These are phyloP conservation scores for Schizopygopsis pylzovi DNA, from an alignment of 2,797 vertebrate species.

Conservation along the genomic window DNA sequence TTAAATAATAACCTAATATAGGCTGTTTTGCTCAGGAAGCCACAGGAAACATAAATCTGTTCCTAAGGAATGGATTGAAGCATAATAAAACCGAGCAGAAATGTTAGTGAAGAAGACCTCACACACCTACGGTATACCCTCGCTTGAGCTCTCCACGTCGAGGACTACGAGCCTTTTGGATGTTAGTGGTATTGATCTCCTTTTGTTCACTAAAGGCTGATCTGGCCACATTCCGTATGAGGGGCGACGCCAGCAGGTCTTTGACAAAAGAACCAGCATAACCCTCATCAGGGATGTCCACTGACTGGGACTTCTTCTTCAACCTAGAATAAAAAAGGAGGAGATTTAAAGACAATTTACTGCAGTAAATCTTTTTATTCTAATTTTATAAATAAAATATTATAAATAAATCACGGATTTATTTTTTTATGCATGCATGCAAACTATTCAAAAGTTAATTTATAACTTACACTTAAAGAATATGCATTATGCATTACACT, in stretches of 20 bases:
- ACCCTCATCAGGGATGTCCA: slow-evolving; percentile 81
- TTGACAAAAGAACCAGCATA: slow-evolving; percentile 74
- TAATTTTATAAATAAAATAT: not conserved
- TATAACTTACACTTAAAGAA: too few species aligned
- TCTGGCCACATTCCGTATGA: slow-evolving; percentile 63
- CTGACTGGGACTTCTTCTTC: slow-evolving; percentile 88
- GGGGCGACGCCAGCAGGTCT: slow-evolving; percentile 67
- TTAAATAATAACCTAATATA: not conserved
- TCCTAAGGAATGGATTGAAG: not conserved
- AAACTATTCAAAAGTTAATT: not conserved
- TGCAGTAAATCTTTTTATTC: not conserved
- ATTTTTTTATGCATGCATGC: not conserved
- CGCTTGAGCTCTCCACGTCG: slow-evolving; percentile 82
- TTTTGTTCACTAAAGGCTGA: slow-evolving; percentile 76
- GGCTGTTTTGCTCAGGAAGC: not conserved
- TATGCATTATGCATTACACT: too few species aligned
- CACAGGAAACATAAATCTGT: not conserved
- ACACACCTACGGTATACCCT: slow-evolving; percentile 85
- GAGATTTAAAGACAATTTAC: not conserved
- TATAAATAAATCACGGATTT: not conserved
- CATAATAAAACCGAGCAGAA: not conserved
- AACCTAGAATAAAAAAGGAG: slow-evolving; percentile 69
- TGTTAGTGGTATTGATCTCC: slow-evolving; percentile 74
- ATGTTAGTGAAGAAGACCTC: not conserved
- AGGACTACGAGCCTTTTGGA: slow-evolving; percentile 74